Percentiles rank a stretch among this genome's conserved stretches.
phyloP scores from a whole-genome alignment of 2,113 vertebrate species.

The Prunella fulvescens region DNA sequence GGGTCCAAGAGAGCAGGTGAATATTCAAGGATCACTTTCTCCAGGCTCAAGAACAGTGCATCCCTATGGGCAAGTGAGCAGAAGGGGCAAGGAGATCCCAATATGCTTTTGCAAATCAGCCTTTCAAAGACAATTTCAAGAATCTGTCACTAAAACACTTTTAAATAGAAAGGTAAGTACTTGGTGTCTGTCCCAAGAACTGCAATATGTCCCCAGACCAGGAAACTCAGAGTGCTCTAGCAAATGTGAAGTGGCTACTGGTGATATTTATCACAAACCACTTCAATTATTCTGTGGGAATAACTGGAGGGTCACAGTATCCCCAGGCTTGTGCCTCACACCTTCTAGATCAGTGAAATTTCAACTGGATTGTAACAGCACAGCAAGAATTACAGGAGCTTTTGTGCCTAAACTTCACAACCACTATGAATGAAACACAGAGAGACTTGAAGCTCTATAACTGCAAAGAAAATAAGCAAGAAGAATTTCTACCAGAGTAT shows the following conservation, averaged over 20 bases:
- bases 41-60: background rate
- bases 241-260: background rate
- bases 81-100: background rate
- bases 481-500: background rate
- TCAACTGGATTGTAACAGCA: background rate
- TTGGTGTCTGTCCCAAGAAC: background rate
- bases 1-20: background rate
- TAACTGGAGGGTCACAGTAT: background rate
- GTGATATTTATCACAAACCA: background rate
- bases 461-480: background rate
- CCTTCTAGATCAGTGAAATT: background rate
- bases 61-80: background rate
- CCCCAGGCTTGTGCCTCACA: background rate
- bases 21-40: background rate
- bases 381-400: background rate
- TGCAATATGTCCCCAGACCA: background rate
- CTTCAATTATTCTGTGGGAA: background rate
- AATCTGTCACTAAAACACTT: background rate
- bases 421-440: background rate
- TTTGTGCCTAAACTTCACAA: background rate
- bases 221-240: background rate
- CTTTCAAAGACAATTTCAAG: background rate
- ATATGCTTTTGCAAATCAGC: background rate
- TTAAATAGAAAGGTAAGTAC: background rate
- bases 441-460: background rate